Evolutionary conservation across 2,888 invertebrate genomes (phyloP).

Genomic region (Drosophila picticornis): DNA sequence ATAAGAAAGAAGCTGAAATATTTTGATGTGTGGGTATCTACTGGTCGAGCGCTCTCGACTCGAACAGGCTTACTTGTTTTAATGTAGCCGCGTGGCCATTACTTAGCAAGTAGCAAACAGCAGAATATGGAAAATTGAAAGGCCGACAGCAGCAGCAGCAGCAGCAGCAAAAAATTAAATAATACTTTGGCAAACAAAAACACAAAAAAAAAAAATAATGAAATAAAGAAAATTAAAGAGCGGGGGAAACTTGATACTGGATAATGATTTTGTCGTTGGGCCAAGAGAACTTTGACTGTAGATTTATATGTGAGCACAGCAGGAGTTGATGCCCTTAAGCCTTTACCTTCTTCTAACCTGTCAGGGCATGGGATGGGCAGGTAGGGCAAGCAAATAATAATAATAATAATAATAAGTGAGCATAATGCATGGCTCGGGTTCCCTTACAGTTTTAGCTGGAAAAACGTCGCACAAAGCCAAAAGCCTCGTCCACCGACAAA

Average conservation of each 20-base stretch:
- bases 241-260: conserved; percentile 25
- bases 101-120: conserved; percentile 53
- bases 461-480: conserved; percentile 34
- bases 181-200: conserved; percentile 45
- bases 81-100: conserved; percentile 72
- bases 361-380: not conserved
- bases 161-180: conserved; percentile 61
- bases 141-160: conserved; percentile 28
- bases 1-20: not conserved
- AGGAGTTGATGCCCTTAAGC: conserved; percentile 46
- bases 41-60: not conserved
- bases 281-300: conserved; percentile 48
- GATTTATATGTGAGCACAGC: conserved; percentile 35
- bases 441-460: conserved; percentile 51
- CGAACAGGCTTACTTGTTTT: conserved; percentile 44
- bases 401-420: conserved; percentile 60
- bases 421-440: conserved; percentile 70
- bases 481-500: conserved; percentile 4
- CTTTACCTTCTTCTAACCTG: conserved; percentile 38
- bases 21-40: not conserved
- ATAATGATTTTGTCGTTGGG: conserved; percentile 62
- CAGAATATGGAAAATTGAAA: conserved; percentile 58
- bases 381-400: conserved; percentile 27
- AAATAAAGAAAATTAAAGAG: conserved; percentile 14
- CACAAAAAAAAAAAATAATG: conserved; percentile 4